Evolutionary conservation across 2,797 vertebrate species (phyloP).

Genomic region (Threskiornis aethiopicus): DNA sequence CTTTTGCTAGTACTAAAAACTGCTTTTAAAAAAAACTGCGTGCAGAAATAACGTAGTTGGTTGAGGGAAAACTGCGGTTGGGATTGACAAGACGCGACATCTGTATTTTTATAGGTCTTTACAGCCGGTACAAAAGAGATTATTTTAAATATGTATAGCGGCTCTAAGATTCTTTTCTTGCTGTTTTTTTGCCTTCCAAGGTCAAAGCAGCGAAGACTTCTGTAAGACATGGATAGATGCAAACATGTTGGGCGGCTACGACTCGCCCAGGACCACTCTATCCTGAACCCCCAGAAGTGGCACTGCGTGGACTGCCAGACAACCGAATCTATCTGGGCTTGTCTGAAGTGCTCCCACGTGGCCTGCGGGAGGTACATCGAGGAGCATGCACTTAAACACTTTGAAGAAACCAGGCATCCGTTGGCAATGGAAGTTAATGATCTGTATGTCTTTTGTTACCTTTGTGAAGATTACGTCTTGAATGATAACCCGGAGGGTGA

Average conservation of each 20-base stretch:
- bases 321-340: conserved; percentile 96
- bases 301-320: conserved; percentile 91
- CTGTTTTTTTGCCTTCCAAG: conserved; percentile 5
- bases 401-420: conserved; percentile 88
- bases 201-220: conserved; percentile 76
- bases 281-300: conserved; percentile 99
- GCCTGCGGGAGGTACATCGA: conserved; percentile 95
- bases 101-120: background rate
- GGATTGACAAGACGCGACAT: background rate
- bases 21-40: background rate
- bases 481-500: conserved; percentile 97
- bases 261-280: conserved; percentile 95
- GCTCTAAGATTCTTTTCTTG: background rate
- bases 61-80: background rate
- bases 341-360: conserved; percentile 97
- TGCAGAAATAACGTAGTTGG: background rate
- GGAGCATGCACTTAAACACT: conserved; percentile 93
- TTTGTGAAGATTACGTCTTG: conserved; percentile 94
- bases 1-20: background rate
- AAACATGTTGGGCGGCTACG: conserved; percentile 97
- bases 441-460: conserved; percentile 95
- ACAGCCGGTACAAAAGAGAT: background rate
- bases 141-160: accelerated
- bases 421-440: conserved; percentile 97
- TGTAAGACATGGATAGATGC: conserved; percentile 97